Evolutionary conservation across 1,140 invertebrate genomes (phyloP), one percentile per base, ranked within the genome.

Genomic region (Neelides sp.): DNA sequence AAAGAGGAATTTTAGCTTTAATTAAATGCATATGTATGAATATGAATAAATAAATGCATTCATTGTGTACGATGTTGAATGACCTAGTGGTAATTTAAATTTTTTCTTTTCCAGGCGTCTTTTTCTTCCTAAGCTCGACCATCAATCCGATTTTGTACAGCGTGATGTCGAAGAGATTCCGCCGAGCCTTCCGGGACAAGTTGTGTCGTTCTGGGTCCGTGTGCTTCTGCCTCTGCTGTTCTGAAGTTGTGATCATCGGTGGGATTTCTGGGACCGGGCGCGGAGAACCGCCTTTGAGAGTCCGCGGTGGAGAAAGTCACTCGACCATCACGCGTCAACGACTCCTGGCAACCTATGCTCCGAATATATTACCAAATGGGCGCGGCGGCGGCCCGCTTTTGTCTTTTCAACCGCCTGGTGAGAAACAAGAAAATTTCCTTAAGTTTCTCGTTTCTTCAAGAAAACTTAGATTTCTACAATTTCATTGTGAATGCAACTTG

Each of bases 101-200:
- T 12, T 46, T 54, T 50, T 27, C 12, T 45, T 41, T 83, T 3
- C 76, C 82, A 13, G 86, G 86, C 1, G 78, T 80, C 40, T 74
- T 87, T 10, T 94, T 92, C 69, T 94, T 89, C 65, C 76, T 91
- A 39, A 87, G 83, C 22, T 81, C 82, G 19, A 90, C 85, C 0
- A 78, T 91, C 35, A 94, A 93, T 71, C 89, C 89, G 0, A 85
- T 93, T 52, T 68, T 94, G 0, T 94, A 94, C 65, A 90, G 86
- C 66, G 75, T 92, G 1, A 91, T 94, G 86, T 91, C 86, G 4
- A 73, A 77, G 63, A 81, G 81, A 58, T 93, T 88, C 66, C 71
- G 88, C 12, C 71, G 76, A 35, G 58, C 58, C 5, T 60, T 60
- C 30, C 42, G 58, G 3, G 58, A 60, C 37, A 60, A 60, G 35